Percentiles rank a stretch among this genome's conserved stretches.
These are phyloP conservation scores for Rhinogobio ventralis DNA, from an alignment of 2,797 vertebrate species.

Conservation along the genomic window DNA sequence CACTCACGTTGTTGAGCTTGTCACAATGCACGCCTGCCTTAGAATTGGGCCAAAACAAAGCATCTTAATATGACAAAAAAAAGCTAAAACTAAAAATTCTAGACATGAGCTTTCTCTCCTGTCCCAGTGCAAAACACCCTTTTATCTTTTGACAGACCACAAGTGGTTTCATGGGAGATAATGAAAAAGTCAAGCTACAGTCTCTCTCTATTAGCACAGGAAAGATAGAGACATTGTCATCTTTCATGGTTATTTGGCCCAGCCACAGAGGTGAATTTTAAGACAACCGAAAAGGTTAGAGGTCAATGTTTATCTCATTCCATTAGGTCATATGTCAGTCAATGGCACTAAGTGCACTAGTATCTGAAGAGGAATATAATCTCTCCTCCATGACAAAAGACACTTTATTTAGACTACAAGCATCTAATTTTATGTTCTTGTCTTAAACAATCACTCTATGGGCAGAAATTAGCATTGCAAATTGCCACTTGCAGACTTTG, in stretches of 20 bases:
- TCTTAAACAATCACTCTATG: constrained; percentile 78
- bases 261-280: background rate
- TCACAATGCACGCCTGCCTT: background rate
- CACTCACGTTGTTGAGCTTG: background rate
- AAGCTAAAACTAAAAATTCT: constrained; percentile 14
- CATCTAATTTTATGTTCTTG: constrained; percentile 72
- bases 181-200: constrained; percentile 29
- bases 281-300: constrained; percentile 40
- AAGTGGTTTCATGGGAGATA: constrained; percentile 13
- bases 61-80: background rate
- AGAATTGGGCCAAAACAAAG: background rate
- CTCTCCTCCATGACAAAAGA: constrained; percentile 73
- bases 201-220: constrained; percentile 4
- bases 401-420: constrained; percentile 69
- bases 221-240: background rate
- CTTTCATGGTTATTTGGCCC: background rate
- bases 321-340: constrained; percentile 70
- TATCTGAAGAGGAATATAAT: constrained; percentile 70
- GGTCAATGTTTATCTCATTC: constrained; percentile 72
- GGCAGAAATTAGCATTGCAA: constrained; percentile 78
- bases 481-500: constrained; percentile 75
- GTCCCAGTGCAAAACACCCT: background rate
- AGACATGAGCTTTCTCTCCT: background rate
- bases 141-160: constrained; percentile 10
- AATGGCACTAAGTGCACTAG: constrained; percentile 71